Percentiles rank a stretch among this genome's conserved stretches.
These are phyloP conservation scores for Rousettus madagascariensis DNA, from an alignment of 2,797 vertebrate genomes.

Conservation along the genomic window DNA sequence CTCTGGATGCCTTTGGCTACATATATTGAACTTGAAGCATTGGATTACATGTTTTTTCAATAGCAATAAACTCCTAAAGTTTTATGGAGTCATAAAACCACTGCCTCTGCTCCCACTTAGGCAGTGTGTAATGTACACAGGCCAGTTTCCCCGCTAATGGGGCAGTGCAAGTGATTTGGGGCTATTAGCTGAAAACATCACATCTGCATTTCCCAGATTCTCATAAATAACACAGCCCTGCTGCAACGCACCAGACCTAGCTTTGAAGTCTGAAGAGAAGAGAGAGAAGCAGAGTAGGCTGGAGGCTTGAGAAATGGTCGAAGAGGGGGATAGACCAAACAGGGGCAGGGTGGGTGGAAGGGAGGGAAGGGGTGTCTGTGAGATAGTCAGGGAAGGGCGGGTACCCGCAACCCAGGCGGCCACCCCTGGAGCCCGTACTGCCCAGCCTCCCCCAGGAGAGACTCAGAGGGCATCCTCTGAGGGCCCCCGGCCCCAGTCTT, in stretches of 20 bases:
- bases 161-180: constrained; percentile 79
- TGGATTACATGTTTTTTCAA: constrained; percentile 84
- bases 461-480: neutral
- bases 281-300: neutral
- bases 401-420: neutral
- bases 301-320: neutral
- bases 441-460: neutral
- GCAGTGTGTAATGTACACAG: constrained; percentile 78
- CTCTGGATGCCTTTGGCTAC: constrained; percentile 57
- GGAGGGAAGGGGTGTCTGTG: rapidly evolving
- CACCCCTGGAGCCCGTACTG: neutral
- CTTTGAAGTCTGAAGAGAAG: neutral
- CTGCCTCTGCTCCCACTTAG: constrained; percentile 82
- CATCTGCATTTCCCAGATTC: constrained; percentile 82
- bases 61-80: constrained; percentile 84
- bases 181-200: constrained; percentile 82
- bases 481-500: neutral
- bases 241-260: neutral
- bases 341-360: rapidly evolving
- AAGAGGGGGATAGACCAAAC: neutral
- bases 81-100: constrained; percentile 85
- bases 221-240: constrained; percentile 78
- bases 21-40: constrained; percentile 79
- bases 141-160: constrained; percentile 83
- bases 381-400: neutral